These are phyloP conservation scores for Drosophila mettleri DNA, from an alignment of 2,888 invertebrate species.

Conservation along the genomic window DNA sequence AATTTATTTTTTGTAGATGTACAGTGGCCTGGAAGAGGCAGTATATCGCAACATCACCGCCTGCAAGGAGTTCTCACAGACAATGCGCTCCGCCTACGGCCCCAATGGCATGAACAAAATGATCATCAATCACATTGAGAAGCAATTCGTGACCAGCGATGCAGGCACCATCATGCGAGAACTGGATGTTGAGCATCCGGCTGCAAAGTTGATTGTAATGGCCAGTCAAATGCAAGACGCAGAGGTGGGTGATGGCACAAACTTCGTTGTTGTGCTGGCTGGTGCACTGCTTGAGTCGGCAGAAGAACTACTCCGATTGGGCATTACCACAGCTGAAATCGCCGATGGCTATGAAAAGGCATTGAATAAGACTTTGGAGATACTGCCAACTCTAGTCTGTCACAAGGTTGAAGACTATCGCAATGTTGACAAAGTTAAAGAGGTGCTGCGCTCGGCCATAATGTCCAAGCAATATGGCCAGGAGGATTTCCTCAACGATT, in stretches of 20 bases:
- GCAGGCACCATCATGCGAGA: conserved; percentile 99
- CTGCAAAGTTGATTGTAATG: conserved; percentile 97
- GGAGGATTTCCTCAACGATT: conserved; percentile 95
- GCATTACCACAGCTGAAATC: conserved; percentile 98
- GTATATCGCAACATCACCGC: conserved; percentile 97
- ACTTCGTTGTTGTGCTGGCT: conserved; percentile 97
- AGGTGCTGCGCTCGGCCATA: conserved; percentile 92
- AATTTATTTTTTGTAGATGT: conserved; percentile 85
- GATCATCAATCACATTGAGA: conserved; percentile 99
- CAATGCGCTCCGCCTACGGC: conserved; percentile 97
- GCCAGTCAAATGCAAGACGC: conserved; percentile 99
- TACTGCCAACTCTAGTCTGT: conserved; percentile 93
- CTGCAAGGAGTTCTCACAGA: conserved; percentile 97
- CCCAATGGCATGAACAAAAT: conserved; percentile 99
- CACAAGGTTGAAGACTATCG: conserved; percentile 90
- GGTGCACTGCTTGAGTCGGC: conserved; percentile 96
- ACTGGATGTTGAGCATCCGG: conserved; percentile 98
- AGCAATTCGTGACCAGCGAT: conserved; percentile 99
- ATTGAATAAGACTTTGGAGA: conserved; percentile 94
- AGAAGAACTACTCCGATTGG: conserved; percentile 96
- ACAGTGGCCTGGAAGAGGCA: conserved; percentile 98
- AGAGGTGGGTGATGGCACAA: conserved; percentile 99
- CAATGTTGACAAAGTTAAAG: conserved; percentile 89
- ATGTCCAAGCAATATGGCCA: conserved; percentile 99
- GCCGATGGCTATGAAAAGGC: conserved; percentile 97